Evolutionary conservation across 2,113 vertebrate genomes (phyloP), one percentile per base, ranked within the genome.

Genomic region (Otolemur garnettii): DNA sequence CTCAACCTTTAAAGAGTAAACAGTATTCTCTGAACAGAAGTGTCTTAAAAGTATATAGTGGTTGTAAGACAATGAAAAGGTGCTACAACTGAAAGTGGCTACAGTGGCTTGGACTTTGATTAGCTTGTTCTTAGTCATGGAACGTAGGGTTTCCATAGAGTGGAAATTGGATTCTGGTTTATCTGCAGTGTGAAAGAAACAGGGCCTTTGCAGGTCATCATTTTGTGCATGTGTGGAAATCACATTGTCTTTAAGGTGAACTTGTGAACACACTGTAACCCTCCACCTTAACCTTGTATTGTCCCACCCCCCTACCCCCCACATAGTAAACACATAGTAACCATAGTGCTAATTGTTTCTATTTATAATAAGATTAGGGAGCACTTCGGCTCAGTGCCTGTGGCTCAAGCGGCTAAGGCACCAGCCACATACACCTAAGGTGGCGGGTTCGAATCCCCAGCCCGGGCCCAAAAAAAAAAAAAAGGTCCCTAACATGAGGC

Each of bases 71-170:
- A 14, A 9, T 55, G 53, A 30, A 8, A 42, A 33, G 18, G 18
- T n/a, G 55, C 15, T 4, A 3, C 4, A 35, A 6, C 4, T 18
- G 30, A 11, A 18, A 19, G 71, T 77, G 30, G 8, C 62, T 5
- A 0, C 4, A 0, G 35, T 21, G 26, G 50, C 66, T 55, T 1
- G 15, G 42, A 18, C 55, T 33, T 12, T 1, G 35, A 18, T 30
- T 6, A 24, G 33, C 4, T 0, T 1, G 68, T 77, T 62, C n/a
- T 42, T 19, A 33, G 50, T 24, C 17, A 6, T 10, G 11, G 38
- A 8, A 26, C 18, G 0, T 38, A 19, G 35, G 5, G 0, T 38
- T 50, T 90, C 57, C 17, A 0, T 0, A 6, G 60, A 33, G 57
- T 0, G 19, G n/a, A 50, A 15, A 4, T 2, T 68, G 90, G 53